Evolutionary conservation across 2,797 vertebrate genomes (phyloP).

Genomic region (Xyrichtys novacula): DNA sequence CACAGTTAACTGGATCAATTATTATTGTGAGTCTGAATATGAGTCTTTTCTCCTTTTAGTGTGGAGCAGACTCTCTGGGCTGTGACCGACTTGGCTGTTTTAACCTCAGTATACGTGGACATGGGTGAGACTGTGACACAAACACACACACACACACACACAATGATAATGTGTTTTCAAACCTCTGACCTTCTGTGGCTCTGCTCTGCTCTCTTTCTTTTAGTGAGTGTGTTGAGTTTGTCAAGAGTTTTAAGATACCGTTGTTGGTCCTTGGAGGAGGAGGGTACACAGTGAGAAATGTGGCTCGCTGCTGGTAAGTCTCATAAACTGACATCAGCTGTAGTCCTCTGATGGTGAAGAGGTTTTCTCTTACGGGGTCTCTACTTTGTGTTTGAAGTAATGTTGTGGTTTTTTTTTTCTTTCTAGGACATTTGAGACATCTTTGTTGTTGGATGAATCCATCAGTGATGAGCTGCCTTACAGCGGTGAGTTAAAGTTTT

Average conservation of each 20-base stretch:
- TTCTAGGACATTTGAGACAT: conserved; percentile 96
- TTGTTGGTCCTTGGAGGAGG: conserved; percentile 96
- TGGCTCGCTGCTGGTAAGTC: conserved; percentile 96
- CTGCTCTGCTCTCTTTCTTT: conserved; percentile 12
- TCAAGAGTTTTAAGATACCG: conserved; percentile 98
- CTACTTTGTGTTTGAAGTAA: neutral
- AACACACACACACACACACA: too few species aligned
- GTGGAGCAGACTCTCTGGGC: conserved; percentile 96
- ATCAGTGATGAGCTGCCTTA: conserved; percentile 98
- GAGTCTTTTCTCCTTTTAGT: conserved; percentile 79
- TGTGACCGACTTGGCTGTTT: conserved; percentile 98
- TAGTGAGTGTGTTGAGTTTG: conserved; percentile 98
- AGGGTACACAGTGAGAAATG: conserved; percentile 97
- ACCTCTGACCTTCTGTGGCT: neutral
- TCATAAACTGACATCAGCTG: neutral
- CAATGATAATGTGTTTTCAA: too few species aligned
- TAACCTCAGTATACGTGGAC: conserved; percentile 98
- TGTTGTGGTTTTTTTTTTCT: neutral
- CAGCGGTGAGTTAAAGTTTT: conserved; percentile 81
- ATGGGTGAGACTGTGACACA: conserved; percentile 93
- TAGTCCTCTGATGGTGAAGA: neutral
- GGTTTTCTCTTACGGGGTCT: neutral
- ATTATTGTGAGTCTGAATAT: neutral
- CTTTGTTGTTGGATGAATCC: conserved; percentile 93
- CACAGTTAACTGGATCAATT: neutral